These are phyloP conservation scores for Watsonalla binaria DNA, from an alignment of 2,888 invertebrate genomes.

Conservation along the genomic window DNA sequence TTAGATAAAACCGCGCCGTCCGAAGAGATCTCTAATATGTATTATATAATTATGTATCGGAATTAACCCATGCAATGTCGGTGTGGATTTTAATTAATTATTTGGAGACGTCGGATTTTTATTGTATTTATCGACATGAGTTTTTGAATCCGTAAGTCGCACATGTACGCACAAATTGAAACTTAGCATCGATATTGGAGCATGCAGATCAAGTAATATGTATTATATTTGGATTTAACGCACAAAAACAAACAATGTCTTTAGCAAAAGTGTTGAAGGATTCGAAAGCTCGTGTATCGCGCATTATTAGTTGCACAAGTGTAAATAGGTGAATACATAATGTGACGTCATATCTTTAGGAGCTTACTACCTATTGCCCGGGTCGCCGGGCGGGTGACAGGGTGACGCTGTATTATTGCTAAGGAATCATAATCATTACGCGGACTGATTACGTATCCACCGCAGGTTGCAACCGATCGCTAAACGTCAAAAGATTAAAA, in stretches of 20 bases:
- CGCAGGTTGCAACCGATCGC: slow-evolving; percentile 9
- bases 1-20: slow-evolving; percentile 52
- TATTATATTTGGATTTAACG: neutral
- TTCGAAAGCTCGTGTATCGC: slow-evolving; percentile 24
- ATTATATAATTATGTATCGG: slow-evolving; percentile 18
- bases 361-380: slow-evolving; percentile 78
- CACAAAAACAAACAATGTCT: neutral
- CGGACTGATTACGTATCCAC: slow-evolving; percentile 36
- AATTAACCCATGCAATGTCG: neutral
- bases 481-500: neutral
- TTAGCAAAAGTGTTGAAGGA: neutral
- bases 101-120: slow-evolving; percentile 21
- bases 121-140: slow-evolving; percentile 16
- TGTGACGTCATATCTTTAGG: slow-evolving; percentile 76
- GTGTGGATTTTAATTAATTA: neutral
- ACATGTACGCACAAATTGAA: too few relatives aligned
- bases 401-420: slow-evolving; percentile 75
- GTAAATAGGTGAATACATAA: slow-evolving; percentile 47
- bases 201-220: too few relatives aligned
- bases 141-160: slow-evolving; percentile 9
- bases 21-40: slow-evolving; percentile 39
- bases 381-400: slow-evolving; percentile 73
- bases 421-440: slow-evolving; percentile 68
- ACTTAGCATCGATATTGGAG: too few relatives aligned
- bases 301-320: slow-evolving; percentile 39